Base-by-base conservation (phyloP, 1,140 invertebrate genomes). In the Euwallacea fornicatus region DNA sequence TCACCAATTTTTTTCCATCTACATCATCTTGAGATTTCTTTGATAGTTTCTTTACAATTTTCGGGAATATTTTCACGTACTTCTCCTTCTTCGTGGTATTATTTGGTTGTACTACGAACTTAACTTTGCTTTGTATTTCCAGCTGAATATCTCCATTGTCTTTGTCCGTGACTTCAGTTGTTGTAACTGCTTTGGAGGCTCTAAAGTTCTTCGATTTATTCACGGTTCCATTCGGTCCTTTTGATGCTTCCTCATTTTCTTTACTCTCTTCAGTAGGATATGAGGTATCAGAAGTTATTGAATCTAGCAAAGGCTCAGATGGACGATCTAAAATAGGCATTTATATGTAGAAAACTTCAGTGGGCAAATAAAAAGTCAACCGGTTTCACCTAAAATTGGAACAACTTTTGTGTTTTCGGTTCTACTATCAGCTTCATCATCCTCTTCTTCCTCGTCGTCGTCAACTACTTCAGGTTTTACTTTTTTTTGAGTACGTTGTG, bases 101-200 rank as follows among this genome's bases (percentile, higher is more conserved):
- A 56, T 76, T 70, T 7, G 78, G 76, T 41, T 74, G 67, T 15
- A 66, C 43, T n/a, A 77, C 65, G 0, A 75, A 41, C 70, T 78
- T 76, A 13, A 79, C 69, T 68, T 76, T 76, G 69, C 72, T 78
- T 44, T 76, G 72, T 54, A 79, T 77, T 66, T 79, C 77, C 16
- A 79, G 59, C 68, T 79, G 69, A 2, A 73, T 60, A 54, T 75
- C 72, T 7, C 74, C 78, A 67, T 79, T 71, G 60, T 73, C 62
- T 69, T 76, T 75, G 55, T 77, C 76, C 71, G 78, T 78, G 0
- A 79, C 61, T 16, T 55, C 82, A 80, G 33, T 83, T 79, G 9
- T 82, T 78, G 6, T 84, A 81, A 76, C 85, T 86, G 46, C 76
- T 80, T 7, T 85, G 82, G 11, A 86, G 74, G 42, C 77, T 70